Evolutionary conservation across 2,113 vertebrate species (phyloP), one percentile per base, ranked within the genome.

Genomic region (Cynopterus brachyotis): DNA sequence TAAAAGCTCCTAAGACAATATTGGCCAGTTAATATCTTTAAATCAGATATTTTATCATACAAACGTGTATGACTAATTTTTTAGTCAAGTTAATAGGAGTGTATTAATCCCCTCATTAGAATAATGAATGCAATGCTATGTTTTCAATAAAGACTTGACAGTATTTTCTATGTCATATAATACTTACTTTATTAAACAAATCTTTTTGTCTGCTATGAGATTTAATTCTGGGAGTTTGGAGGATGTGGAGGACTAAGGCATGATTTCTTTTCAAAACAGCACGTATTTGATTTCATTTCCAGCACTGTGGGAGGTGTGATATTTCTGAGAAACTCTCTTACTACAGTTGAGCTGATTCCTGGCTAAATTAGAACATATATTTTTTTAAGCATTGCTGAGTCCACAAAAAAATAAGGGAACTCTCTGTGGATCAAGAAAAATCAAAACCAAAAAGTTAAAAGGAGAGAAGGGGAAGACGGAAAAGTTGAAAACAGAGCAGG

Each of bases 301-400:
- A 89, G 20, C 5, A 64, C 24, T 78, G 13, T 70, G 1, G 17
- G 67, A 76, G 59, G 53, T 47, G 45, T 73, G 53, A 88, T 79
- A 84, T 91, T 88, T 79, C 82, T 30, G 32, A 94, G 42, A 32
- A 62, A 35, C 5, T n/a, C 57, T 82, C n/a, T 20, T 94, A 13
- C 37, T 78, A 26, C 4, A 79, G 28, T 88, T 84, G 40, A 83
- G 12, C 69, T 67, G 26, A n/a, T 82, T 16, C 12, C 42, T 59
- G n/a, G 5, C 37, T 78, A n/a, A 94, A 91, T 83, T 79, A 79
- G 7, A 83, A 70, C 45, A 67, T 53, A 8, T 60, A 22, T 70
- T 87, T 75, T 72, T 81, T 81, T 67, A 95, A 83, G 37, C 60
- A 78, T 62, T 96, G 35, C 55, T 82, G 37, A 91, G 19, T 87